Base-by-base conservation (phyloP, 2,113 vertebrate genomes). In the Coryphaenoides rupestris region DNA sequence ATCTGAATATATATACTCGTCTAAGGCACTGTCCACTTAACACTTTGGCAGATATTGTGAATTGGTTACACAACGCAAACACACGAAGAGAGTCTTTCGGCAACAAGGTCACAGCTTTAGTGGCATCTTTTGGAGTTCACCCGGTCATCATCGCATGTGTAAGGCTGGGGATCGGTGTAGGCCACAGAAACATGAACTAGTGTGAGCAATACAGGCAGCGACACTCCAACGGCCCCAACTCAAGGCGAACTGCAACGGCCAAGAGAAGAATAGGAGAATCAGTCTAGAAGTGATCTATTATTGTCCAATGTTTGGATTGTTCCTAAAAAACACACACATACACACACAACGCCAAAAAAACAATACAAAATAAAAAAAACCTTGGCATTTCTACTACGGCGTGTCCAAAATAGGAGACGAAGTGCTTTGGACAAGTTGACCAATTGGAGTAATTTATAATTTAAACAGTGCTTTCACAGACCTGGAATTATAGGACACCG, bases 1-100 rank as follows among this genome's bases (percentile, higher is more conserved):
- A 84, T 91, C 87, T 85, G 80, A 83, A 75, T 79, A 84, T 81
- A 75, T 79, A 84, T 81, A 84, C 78, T 72, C 33, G 33, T 40
- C 91, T 97, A 98, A 98, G 96, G 96, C 96, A 98, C 96, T 94
- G 95, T 93, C 92, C 93, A 91, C 88, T 93, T 92, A n/a, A 95
- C 87, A 87, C 96, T 98, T 98, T 96, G 95, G 96, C 94, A 94
- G 95, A 91, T 93, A 91, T 92, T 91, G 87, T 92, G 92, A 92
- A 86, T 87, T 76, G 88, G 86, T 89, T 91, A 89, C 75, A 87
- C 91, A 91, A 91, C 87, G 86, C 89, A 92, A 95, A 89, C 87
- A 90, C 86, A 89, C 90, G 81, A 82, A 90, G 84, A 90, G 84
- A 91, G 79, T 90, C 86, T 94, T 93, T 90, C 92, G 92, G 91